Base-by-base conservation (phyloP, 2,113 vertebrate species). In the Mormoops blainvillei region DNA sequence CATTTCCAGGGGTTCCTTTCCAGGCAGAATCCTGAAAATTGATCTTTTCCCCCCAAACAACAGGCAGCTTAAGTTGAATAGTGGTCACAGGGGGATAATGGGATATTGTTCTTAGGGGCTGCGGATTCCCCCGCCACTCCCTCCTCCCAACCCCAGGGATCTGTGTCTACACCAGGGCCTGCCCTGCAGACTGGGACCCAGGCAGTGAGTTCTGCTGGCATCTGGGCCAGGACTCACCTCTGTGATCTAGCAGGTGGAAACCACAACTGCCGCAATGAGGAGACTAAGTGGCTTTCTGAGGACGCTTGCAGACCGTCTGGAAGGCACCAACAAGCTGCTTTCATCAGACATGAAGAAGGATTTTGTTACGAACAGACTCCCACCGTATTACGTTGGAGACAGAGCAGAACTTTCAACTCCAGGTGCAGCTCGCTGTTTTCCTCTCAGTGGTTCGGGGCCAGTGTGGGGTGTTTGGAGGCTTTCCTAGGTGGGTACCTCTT, bases 291-390 rank as follows among this genome's bases (percentile, higher is more conserved):
- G 95, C 74, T 98, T 98, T 74, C 96, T 99, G 97, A 98, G 99
- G 31, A 94, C 28, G 33, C 98, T 99, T 85, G 99, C 99, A 31
- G 98, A 99, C 28, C 77, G 12, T 0, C 81, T 99, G 83, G 99
- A 99, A 54, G 85, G 70, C 41, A 97, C 77, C 68, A 87, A 92
- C 76, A 98, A 98, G 0, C 94, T 99, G 33, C 98, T 98, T 15
- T 98, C 99, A 4, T 97, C 98, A 0, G 99, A 99, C 91, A 99
- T 99, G 99, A 99, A 98, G 98, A 99, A 99, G 96, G 99, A 99
- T 97, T 99, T 99, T 86, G 97, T 99, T 85, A 95, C 7, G 58
- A 99, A 98, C 96, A 98, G 99, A 74, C 90, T 99, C 15, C 99
- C 99, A 0, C 99, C 99, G 0, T 99, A 96, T 94, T 5, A 1